phyloP scores from a whole-genome alignment of 2,113 vertebrate species.

The Oryzias curvinotus region DNA sequence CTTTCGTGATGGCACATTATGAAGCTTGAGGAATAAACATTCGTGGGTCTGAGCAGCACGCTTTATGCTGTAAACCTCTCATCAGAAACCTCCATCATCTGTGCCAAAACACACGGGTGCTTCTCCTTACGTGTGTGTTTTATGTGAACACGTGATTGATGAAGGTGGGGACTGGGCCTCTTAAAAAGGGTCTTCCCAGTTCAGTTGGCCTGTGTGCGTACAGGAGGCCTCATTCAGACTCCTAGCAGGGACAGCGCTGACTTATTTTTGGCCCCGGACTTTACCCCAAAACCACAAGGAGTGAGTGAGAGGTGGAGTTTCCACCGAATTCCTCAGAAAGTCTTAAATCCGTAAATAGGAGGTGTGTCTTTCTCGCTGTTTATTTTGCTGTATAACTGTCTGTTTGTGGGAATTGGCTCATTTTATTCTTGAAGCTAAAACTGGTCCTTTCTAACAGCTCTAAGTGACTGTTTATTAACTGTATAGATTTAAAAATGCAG shows the following conservation, averaged over 20 bases:
- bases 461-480: no score
- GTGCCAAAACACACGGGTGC: slow-evolving; percentile 37
- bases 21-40: slow-evolving; percentile 40
- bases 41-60: slow-evolving; percentile 16
- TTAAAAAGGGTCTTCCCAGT: slow-evolving; percentile 66
- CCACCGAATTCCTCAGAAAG: slow-evolving; percentile 68
- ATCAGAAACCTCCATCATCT: slow-evolving; percentile 39
- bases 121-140: slow-evolving; percentile 14
- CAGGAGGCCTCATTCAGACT: slow-evolving; percentile 73
- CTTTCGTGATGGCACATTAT: no score
- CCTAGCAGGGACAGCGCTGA: slow-evolving; percentile 70
- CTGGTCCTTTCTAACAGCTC: no score
- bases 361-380: slow-evolving; percentile 44
- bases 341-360: slow-evolving; percentile 68
- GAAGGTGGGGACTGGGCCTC: slow-evolving; percentile 35
- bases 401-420: slow-evolving; percentile 5
- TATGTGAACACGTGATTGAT: slow-evolving; percentile 37
- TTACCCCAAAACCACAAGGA: slow-evolving; percentile 62
- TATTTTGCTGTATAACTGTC: slow-evolving; percentile 19
- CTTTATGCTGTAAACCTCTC: slow-evolving; percentile 35
- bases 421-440: slow-evolving; percentile 1
- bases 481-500: no score
- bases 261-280: slow-evolving; percentile 73
- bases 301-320: slow-evolving; percentile 56
- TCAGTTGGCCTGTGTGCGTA: slow-evolving; percentile 52